Conservation (phyloP, 1,140 invertebrate species). For the Orchesella cincta region DNA sequence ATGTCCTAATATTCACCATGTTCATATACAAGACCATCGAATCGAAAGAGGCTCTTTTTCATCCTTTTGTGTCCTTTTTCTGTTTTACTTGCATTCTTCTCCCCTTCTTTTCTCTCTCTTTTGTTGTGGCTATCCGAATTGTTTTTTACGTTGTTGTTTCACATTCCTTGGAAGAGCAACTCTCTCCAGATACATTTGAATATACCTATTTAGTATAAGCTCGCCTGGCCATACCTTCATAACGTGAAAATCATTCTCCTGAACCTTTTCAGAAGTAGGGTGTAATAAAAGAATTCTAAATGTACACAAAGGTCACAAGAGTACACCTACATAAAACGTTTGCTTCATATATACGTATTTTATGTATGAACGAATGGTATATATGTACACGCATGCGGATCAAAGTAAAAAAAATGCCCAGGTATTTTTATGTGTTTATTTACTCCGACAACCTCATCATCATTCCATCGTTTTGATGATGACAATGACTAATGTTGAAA, state of each 20-base stretch:
- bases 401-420: not conserved
- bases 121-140: not conserved
- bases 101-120: not conserved
- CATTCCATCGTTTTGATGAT: not conserved
- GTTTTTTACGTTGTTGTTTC: not conserved
- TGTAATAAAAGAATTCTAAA: not conserved
- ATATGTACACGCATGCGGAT: not conserved
- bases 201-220: no score
- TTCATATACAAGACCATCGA: no score
- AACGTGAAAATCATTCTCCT: not conserved
- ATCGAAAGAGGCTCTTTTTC: not conserved
- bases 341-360: not conserved
- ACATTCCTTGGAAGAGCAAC: not conserved
- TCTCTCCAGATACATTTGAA: no score
- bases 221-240: no score
- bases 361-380: not conserved
- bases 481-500: not conserved
- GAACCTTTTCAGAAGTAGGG: not conserved
- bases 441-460: not conserved
- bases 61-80: not conserved
- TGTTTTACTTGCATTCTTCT: not conserved
- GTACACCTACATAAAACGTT: not conserved
- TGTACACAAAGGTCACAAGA: not conserved
- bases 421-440: conserved; percentile 20
- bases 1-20: not conserved